These are phyloP conservation scores for Oreochromis tanganicae DNA, from an alignment of 2,113 vertebrate genomes.

Conservation along the genomic window DNA sequence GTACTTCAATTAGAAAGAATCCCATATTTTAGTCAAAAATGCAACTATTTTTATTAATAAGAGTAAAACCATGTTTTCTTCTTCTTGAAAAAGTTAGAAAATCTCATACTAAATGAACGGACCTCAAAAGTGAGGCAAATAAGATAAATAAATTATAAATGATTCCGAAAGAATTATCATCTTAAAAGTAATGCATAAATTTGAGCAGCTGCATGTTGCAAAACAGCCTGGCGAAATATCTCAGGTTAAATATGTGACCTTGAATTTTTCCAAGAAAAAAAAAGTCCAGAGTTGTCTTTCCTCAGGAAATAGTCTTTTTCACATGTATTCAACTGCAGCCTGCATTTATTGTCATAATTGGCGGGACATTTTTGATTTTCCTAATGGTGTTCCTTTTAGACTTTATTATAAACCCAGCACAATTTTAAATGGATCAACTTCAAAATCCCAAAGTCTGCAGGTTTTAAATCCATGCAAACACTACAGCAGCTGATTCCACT, in stretches of 20 bases:
- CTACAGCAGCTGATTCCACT: not conserved
- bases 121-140: not conserved
- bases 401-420: not conserved
- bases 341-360: not conserved
- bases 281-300: not conserved
- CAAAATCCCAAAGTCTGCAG: not conserved
- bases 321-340: not conserved
- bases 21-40: not conserved
- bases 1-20: not conserved
- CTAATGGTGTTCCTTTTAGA: not conserved
- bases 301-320: not conserved
- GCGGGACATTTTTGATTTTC: not conserved
- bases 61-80: not conserved
- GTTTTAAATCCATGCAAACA: not conserved
- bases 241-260: not conserved
- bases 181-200: not conserved
- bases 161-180: not conserved
- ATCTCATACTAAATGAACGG: not conserved
- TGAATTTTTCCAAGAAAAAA: not conserved
- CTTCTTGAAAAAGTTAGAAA: not conserved
- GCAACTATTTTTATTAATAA: not conserved
- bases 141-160: not conserved
- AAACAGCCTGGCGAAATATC: not conserved
- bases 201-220: not conserved
- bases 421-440: not conserved